These are phyloP conservation scores for Grallaria varia DNA, from an alignment of 2,113 vertebrate species.

Conservation along the genomic window DNA sequence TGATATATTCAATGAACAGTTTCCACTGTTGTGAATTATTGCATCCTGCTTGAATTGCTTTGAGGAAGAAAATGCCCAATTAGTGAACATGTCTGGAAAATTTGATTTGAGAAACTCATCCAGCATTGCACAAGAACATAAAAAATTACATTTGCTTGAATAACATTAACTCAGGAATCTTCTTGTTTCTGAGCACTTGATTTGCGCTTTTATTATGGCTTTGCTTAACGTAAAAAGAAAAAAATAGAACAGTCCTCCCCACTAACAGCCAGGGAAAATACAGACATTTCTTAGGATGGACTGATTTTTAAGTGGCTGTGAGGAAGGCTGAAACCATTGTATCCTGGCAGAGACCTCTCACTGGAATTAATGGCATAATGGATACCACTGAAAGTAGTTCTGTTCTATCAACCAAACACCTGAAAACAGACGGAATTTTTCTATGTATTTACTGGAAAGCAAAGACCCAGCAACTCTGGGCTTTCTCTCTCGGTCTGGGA, in stretches of 20 bases:
- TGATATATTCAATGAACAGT: neutral
- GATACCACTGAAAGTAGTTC: neutral
- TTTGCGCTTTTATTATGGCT: neutral
- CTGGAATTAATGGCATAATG: neutral
- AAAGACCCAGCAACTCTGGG: neutral
- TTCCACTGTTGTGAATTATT: conserved; percentile 2
- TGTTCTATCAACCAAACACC: neutral
- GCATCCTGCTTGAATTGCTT: neutral
- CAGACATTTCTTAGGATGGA: neutral
- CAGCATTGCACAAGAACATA: neutral
- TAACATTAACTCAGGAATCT: neutral
- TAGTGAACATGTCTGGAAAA: conserved; percentile 43
- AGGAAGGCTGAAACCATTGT: neutral
- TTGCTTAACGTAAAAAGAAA: neutral
- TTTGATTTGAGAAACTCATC: conserved; percentile 33
- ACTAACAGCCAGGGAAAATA: neutral
- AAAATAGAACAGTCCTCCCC: neutral
- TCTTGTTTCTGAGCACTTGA: neutral
- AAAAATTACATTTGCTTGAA: conserved; percentile 3
- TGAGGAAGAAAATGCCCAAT: conserved; percentile 9
- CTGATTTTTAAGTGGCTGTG: neutral
- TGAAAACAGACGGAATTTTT: neutral
- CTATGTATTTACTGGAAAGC: neutral
- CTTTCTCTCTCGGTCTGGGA: neutral
- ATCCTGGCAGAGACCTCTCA: neutral